Evolutionary conservation across 2,888 invertebrate genomes (phyloP).

Genomic region (Strigamia crassipes): DNA sequence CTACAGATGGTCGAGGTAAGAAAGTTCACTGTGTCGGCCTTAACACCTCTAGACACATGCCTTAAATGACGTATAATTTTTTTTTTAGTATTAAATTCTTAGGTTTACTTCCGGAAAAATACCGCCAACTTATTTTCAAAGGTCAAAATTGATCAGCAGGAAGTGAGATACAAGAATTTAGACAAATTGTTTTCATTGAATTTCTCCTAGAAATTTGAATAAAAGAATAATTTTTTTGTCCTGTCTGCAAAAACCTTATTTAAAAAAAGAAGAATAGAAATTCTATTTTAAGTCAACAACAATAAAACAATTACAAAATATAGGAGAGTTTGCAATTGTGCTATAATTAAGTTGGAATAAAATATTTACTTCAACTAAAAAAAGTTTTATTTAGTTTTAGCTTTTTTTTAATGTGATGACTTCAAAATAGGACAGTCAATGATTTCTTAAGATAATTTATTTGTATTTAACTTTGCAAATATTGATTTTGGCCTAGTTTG

Average conservation of each 20-base stretch:
- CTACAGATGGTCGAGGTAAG: slow-evolving; percentile 38
- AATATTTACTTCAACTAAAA: no score
- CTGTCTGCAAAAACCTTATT: not conserved
- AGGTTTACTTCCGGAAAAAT: slow-evolving; percentile 33
- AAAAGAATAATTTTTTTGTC: not conserved
- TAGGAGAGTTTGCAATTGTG: no score
- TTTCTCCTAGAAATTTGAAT: not conserved
- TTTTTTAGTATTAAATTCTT: slow-evolving; percentile 7
- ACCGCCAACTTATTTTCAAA: not conserved
- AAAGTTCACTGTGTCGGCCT: slow-evolving; percentile 42
- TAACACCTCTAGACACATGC: slow-evolving; percentile 1
- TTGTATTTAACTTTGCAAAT: not conserved
- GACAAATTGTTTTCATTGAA: not conserved
- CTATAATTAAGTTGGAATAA: no score
- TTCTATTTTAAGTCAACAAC: no score
- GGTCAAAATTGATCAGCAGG: slow-evolving; percentile 22
- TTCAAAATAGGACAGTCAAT: not conserved
- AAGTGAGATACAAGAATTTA: not conserved
- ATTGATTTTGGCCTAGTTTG: not conserved
- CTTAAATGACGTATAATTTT: slow-evolving; percentile 7
- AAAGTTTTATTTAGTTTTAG: no score
- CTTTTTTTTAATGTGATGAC: not conserved
- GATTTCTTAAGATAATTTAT: not conserved
- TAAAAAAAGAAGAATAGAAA: no score
- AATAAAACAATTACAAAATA: no score